These are phyloP conservation scores for Polyommatus iphigenia DNA, from an alignment of 2,888 invertebrate genomes.

Conservation along the genomic window DNA sequence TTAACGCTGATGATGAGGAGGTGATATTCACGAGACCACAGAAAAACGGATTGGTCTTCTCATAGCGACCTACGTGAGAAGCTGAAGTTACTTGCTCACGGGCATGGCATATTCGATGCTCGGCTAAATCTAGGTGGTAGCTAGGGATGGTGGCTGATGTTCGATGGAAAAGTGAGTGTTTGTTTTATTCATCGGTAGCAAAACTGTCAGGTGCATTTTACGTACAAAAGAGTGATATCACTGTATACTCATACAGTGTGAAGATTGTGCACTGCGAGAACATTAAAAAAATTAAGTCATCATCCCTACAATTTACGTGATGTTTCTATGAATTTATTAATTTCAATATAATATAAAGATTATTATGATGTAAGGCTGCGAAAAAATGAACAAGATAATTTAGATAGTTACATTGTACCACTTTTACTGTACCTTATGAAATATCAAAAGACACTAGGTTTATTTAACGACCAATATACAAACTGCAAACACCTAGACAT, in stretches of 20 bases:
- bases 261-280: neutral
- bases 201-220: neutral
- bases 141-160: neutral
- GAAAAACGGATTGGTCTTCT: constrained; percentile 62
- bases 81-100: neutral
- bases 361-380: constrained; percentile 7
- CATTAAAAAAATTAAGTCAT: neutral
- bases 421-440: neutral
- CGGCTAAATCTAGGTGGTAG: neutral
- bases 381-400: constrained; percentile 19
- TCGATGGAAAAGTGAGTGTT: neutral
- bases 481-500: constrained; percentile 13
- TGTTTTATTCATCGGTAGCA: neutral
- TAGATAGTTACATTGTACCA: constrained; percentile 5
- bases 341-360: neutral
- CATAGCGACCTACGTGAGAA: constrained; percentile 56
- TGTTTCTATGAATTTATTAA: constrained; percentile 15
- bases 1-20: constrained; percentile 74
- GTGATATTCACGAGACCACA: constrained; percentile 67
- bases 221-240: neutral
- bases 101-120: neutral
- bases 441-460: constrained; percentile 12
- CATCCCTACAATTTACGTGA: neutral
- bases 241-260: neutral
- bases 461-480: constrained; percentile 28